Conservation (phyloP, 2,113 vertebrate genomes). For the Entelurus aequoreus region DNA sequence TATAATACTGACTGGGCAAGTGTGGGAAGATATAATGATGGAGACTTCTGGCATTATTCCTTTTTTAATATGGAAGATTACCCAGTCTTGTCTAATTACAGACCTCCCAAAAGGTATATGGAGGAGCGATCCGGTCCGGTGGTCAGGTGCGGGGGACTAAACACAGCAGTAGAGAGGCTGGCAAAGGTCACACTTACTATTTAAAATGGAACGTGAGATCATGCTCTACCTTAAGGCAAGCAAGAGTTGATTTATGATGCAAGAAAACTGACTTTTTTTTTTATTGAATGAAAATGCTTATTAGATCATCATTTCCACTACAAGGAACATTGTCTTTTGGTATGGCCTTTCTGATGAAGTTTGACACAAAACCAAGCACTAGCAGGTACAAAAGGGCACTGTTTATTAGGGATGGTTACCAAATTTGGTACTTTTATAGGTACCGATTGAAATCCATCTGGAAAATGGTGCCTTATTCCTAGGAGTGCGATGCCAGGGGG, state of each 20-base stretch:
- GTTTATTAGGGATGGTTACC: too few species aligned
- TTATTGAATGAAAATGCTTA: constrained; percentile 7
- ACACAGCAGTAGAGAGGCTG: constrained; percentile 19
- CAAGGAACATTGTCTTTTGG: too few species aligned
- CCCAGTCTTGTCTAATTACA: constrained; percentile 38
- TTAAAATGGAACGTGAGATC: constrained; percentile 25
- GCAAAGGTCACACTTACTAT: constrained; percentile 39
- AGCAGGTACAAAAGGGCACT: too few species aligned
- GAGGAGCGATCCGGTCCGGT: constrained; percentile 4
- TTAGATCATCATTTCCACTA: constrained; percentile 5
- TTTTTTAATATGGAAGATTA: constrained; percentile 26
- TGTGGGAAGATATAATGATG: constrained; percentile 36
- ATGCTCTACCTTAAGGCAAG: constrained; percentile 10
- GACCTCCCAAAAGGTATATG: constrained; percentile 23
- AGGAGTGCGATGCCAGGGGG: too few species aligned
- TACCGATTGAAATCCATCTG: too few species aligned
- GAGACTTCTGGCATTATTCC: constrained; percentile 47
- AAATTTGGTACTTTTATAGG: too few species aligned
- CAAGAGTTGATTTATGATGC: not conserved
- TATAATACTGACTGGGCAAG: constrained; percentile 14
- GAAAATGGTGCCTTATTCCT: too few species aligned
- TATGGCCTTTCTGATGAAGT: too few species aligned
- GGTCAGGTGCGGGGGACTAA: constrained; percentile 1
- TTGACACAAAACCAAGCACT: too few species aligned
- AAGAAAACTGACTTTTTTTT: constrained; percentile 11